Evolutionary conservation across 2,888 invertebrate species (phyloP).

Genomic region (Caenorhabditis angaria): DNA sequence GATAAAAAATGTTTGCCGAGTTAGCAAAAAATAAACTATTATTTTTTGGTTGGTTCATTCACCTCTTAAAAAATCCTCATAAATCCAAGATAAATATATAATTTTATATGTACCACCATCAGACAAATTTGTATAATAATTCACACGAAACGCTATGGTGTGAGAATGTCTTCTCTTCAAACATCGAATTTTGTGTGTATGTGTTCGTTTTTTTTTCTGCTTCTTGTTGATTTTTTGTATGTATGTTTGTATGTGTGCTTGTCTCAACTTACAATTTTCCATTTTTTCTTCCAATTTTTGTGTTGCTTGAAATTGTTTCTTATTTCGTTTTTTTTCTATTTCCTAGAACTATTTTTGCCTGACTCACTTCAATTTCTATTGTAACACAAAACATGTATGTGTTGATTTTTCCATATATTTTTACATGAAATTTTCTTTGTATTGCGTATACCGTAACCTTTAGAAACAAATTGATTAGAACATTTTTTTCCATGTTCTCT

Average conservation of each 20-base stretch:
- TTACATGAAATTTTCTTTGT: background rate
- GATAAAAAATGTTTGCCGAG: no score
- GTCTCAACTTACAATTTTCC: background rate
- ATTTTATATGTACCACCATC: background rate
- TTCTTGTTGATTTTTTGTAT: no score
- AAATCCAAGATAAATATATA: background rate
- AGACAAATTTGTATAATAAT: constrained; percentile 1
- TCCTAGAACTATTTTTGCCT: constrained; percentile 4
- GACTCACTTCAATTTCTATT: background rate
- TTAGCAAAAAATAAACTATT: background rate
- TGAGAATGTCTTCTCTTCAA: constrained; percentile 5
- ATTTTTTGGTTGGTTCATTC: no score
- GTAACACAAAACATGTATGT: background rate
- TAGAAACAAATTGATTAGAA: no score
- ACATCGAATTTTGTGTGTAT: constrained; percentile 1
- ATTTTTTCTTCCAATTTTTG: constrained; percentile 4
- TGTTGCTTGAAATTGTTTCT: no score
- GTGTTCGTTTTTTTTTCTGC: background rate
- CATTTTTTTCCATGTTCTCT: background rate
- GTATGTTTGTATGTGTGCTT: no score
- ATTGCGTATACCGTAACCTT: background rate
- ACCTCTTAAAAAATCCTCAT: background rate
- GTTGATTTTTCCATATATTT: background rate
- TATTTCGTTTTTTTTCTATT: no score
- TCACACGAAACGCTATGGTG: constrained; percentile 1